phyloP scores from a whole-genome alignment of 1,140 invertebrate genomes.

The silkworm (Bombyx mori) region DNA sequence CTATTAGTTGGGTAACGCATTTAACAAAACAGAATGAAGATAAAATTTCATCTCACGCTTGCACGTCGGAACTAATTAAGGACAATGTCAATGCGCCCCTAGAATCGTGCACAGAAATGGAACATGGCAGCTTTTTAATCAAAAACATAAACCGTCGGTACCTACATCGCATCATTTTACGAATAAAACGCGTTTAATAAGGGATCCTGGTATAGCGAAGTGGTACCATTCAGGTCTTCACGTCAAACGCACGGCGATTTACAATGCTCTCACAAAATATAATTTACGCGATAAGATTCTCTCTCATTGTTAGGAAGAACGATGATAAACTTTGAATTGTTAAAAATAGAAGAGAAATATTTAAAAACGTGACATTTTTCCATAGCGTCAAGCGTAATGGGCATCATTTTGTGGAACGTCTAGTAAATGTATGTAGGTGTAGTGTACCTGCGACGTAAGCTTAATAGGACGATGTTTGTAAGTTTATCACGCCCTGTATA shows the following conservation, averaged over 20 bases:
- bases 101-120: constrained; percentile 17
- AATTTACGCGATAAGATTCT: constrained; percentile 9
- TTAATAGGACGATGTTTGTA: too few relatives aligned
- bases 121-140: constrained; percentile 29
- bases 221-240: constrained; percentile 13
- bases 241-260: constrained; percentile 15
- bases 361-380: too few relatives aligned
- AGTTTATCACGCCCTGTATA: too few relatives aligned
- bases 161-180: constrained; percentile 10
- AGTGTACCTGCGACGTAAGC: too few relatives aligned
- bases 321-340: constrained; percentile 5
- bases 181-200: constrained; percentile 16
- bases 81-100: constrained; percentile 6
- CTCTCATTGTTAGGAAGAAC: constrained; percentile 6
- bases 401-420: too few relatives aligned
- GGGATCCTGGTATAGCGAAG: constrained; percentile 9
- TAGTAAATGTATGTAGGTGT: too few relatives aligned
- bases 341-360: neutral
- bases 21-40: too few relatives aligned
- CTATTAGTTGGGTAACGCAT: too few relatives aligned
- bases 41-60: neutral
- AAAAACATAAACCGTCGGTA: constrained; percentile 21
- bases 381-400: too few relatives aligned
- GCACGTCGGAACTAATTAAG: neutral
- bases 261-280: constrained; percentile 5